A percentile compares a stretch with the other conserved stretches of the same genome.
phyloP scores from a whole-genome alignment of 2,797 vertebrate genomes.

The Chaetodon trifasciatus region DNA sequence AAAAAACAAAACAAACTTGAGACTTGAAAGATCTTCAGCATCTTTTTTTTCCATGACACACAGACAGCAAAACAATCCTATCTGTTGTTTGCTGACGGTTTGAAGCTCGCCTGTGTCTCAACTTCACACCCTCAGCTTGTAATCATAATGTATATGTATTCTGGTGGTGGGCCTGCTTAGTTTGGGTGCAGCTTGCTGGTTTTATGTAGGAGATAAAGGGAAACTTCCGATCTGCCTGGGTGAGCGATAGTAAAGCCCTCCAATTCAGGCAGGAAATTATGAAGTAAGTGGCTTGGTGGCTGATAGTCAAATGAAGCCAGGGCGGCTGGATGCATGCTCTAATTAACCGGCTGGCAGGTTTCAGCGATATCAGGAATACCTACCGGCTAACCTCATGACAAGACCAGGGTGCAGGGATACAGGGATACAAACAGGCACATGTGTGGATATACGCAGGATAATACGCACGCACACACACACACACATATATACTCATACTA shows the following conservation, averaged over 20 bases:
- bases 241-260: slow-evolving; percentile 81
- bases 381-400: slow-evolving; percentile 70
- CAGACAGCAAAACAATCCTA: slow-evolving; percentile 40
- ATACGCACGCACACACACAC: slow-evolving; percentile 20
- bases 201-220: slow-evolving; percentile 82
- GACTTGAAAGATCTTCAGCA: slow-evolving; percentile 28
- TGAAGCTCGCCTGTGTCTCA: slow-evolving; percentile 56
- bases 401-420: slow-evolving; percentile 50
- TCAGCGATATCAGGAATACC: slow-evolving; percentile 71
- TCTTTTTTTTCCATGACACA: slow-evolving; percentile 31
- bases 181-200: slow-evolving; percentile 63
- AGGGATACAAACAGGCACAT: slow-evolving; percentile 31
- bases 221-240: slow-evolving; percentile 81
- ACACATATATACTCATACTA: slow-evolving; percentile 6
- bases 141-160: slow-evolving; percentile 74
- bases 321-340: slow-evolving; percentile 80
- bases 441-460: slow-evolving; percentile 24
- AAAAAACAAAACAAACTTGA: slow-evolving; percentile 22
- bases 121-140: slow-evolving; percentile 68
- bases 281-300: slow-evolving; percentile 84
- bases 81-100: slow-evolving; percentile 61
- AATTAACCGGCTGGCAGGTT: slow-evolving; percentile 82
- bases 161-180: slow-evolving; percentile 49
- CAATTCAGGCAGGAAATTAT: slow-evolving; percentile 87
- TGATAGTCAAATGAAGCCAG: slow-evolving; percentile 85